Percentiles rank a stretch among this genome's conserved stretches.
phyloP scores from a whole-genome alignment of 2,797 vertebrate species.

The Avahi laniger region DNA sequence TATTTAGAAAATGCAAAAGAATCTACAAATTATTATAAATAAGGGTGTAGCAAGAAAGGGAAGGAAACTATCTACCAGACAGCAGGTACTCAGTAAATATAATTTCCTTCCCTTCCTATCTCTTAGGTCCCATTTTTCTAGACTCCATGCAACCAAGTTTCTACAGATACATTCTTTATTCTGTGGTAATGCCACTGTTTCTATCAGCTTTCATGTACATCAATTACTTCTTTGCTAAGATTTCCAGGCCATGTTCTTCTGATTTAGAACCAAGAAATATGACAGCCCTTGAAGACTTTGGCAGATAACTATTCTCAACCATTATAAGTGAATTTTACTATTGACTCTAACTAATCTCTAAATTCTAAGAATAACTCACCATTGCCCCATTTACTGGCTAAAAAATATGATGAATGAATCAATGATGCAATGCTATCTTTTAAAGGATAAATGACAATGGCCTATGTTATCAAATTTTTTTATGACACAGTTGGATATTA shows the following conservation, averaged over 20 bases:
- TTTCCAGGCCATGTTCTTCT: neutral
- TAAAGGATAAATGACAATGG: neutral
- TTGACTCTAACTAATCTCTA: neutral
- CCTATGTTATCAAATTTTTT: neutral
- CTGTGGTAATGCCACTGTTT: neutral
- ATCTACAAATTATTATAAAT: neutral
- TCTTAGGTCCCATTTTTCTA: neutral
- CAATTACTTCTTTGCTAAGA: neutral
- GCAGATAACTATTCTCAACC: neutral
- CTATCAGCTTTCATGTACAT: neutral
- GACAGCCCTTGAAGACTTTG: neutral
- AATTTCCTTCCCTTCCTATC: neutral
- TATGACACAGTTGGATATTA: neutral
- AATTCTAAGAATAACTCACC: neutral
- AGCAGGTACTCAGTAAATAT: neutral
- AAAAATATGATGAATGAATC: neutral
- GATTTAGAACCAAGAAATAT: neutral
- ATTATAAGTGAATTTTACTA: neutral
- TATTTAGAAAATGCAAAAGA: slow-evolving; percentile 10
- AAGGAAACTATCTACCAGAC: neutral
- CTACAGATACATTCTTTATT: neutral
- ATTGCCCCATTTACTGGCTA: neutral
- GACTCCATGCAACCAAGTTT: neutral
- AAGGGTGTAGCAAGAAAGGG: neutral
- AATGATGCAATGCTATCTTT: neutral